phyloP scores from a whole-genome alignment of 1,140 invertebrate species.

The Drosophila repleta region DNA sequence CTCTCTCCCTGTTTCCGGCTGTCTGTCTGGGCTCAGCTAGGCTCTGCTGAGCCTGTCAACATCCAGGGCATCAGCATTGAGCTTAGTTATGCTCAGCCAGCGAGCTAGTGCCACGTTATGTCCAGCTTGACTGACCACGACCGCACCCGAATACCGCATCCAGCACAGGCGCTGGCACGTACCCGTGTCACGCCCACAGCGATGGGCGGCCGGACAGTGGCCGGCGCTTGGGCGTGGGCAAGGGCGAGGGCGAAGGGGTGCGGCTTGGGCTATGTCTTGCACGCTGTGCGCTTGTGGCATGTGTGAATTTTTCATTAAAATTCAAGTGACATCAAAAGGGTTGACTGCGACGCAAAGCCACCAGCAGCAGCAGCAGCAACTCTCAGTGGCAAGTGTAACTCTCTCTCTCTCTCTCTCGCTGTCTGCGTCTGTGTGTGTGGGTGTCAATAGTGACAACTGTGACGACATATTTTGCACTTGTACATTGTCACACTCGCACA shows the following conservation, averaged over 20 bases:
- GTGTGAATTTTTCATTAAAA: conserved; percentile 83
- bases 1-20: neutral
- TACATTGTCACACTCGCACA: conserved; percentile 60
- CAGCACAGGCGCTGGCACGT: conserved; percentile 50
- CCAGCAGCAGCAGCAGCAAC: conserved; percentile 14
- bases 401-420: neutral
- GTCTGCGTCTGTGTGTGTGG: conserved; percentile 36
- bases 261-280: conserved; percentile 45
- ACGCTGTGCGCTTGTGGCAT: conserved; percentile 71
- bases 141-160: conserved; percentile 68
- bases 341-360: conserved; percentile 62
- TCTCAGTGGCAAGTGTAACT: conserved; percentile 24
- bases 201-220: neutral
- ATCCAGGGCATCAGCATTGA: conserved; percentile 36
- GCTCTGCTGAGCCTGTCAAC: conserved; percentile 60
- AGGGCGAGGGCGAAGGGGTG: too few relatives aligned
- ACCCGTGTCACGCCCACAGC: conserved; percentile 38
- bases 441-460: conserved; percentile 80
- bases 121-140: conserved; percentile 54
- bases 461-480: conserved; percentile 78
- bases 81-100: conserved; percentile 32
- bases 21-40: conserved; percentile 13
- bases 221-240: neutral
- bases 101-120: conserved; percentile 30
- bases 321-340: conserved; percentile 82